Conservation (phyloP, 2,113 vertebrate genomes). For the Pterophyllum scalare region DNA sequence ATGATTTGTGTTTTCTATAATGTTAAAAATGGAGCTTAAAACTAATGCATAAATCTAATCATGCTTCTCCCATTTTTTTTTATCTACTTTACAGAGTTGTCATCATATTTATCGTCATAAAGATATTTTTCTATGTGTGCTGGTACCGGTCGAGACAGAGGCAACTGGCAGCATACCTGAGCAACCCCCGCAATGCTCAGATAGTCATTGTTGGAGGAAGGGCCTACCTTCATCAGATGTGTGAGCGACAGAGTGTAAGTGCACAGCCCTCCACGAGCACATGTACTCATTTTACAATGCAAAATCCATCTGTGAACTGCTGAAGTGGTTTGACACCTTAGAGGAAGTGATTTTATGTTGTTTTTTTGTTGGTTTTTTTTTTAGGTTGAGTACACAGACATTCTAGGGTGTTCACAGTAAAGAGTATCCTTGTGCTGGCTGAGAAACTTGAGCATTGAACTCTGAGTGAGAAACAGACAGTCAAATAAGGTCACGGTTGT, state of each 20-base stretch:
- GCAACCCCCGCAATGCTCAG: slow-evolving; percentile 86
- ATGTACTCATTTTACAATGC: not conserved
- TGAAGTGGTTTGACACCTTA: not conserved
- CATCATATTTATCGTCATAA: slow-evolving; percentile 87
- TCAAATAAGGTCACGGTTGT: slow-evolving; percentile 23
- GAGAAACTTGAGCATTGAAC: not conserved
- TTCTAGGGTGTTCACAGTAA: not conserved
- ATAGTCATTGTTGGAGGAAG: slow-evolving; percentile 88
- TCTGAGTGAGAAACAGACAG: not conserved
- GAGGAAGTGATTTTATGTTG: not conserved
- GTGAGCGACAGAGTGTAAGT: slow-evolving; percentile 84
- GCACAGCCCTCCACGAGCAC: not conserved
- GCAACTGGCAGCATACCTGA: slow-evolving; percentile 86
- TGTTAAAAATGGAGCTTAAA: not conserved
- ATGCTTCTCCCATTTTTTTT: fast-evolving
- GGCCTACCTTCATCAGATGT: slow-evolving; percentile 87
- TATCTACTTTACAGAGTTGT: slow-evolving; percentile 77
- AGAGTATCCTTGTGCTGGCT: not conserved
- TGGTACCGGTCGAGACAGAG: slow-evolving; percentile 89
- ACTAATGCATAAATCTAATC: not conserved
- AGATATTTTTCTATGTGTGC: slow-evolving; percentile 89
- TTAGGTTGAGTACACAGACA: not conserved
- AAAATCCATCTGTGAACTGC: not conserved
- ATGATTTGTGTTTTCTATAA: not conserved
- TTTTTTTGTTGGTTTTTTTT: not conserved